A percentile compares a stretch with the other conserved stretches of the same genome.
Evolutionary conservation across 1,140 invertebrate species (phyloP).

Genomic region (Drosophila equinoxialis): DNA sequence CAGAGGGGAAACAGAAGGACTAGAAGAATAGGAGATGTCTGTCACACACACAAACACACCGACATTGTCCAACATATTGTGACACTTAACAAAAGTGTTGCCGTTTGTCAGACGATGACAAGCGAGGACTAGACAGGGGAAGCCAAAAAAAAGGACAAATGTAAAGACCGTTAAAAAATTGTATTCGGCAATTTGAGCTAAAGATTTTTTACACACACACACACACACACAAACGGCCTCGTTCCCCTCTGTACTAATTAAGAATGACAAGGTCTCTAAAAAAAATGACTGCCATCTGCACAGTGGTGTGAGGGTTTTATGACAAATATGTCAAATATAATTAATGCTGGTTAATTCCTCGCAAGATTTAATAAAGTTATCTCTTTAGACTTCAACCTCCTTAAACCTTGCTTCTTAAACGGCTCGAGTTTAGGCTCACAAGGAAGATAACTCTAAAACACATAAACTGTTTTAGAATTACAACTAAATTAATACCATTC

Average conservation of each 20-base stretch:
- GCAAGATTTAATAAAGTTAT: too few species aligned
- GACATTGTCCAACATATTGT: conserved; percentile 60
- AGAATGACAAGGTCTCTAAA: conserved; percentile 71
- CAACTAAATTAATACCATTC: too few species aligned
- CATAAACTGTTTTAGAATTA: too few species aligned
- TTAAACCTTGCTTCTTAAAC: too few species aligned
- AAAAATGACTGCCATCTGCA: conserved; percentile 23
- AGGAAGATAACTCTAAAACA: too few species aligned
- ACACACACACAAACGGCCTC: background rate
- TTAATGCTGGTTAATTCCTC: background rate
- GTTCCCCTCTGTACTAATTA: conserved; percentile 52
- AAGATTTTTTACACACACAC: conserved; percentile 55
- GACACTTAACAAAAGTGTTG: conserved; percentile 73
- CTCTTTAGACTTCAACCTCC: too few species aligned
- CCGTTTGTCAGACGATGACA: conserved; percentile 64
- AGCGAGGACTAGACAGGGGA: background rate
- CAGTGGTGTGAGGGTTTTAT: conserved; percentile 31
- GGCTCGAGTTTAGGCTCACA: too few species aligned
- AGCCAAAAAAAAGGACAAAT: background rate
- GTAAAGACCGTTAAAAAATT: conserved; percentile 58
- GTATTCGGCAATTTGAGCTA: conserved; percentile 72
- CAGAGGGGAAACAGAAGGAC: too few species aligned
- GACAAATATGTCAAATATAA: background rate
- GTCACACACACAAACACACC: conserved; percentile 18
- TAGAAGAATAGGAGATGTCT: conserved; percentile 1